Percentiles rank a stretch among this genome's conserved stretches.
These are phyloP conservation scores for Homarus americanus DNA, from an alignment of 1,140 invertebrate species.

Conservation along the genomic window DNA sequence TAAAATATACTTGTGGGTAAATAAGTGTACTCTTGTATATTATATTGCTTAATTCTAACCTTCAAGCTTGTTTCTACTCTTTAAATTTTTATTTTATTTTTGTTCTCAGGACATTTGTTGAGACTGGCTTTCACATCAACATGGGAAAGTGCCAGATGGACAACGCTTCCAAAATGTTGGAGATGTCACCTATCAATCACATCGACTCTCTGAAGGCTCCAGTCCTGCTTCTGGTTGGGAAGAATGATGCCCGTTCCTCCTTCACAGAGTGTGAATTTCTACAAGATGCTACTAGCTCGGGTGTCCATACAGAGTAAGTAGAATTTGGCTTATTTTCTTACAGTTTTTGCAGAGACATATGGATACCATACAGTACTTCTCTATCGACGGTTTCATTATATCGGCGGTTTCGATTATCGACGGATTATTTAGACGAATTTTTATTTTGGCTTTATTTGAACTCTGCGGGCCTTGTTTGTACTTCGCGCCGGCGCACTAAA, in stretches of 20 bases:
- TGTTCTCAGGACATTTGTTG: slow-evolving; percentile 44
- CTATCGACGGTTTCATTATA: too few species aligned
- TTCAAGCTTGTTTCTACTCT: too few species aligned
- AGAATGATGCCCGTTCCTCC: slow-evolving; percentile 34
- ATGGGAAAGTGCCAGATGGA: slow-evolving; percentile 13
- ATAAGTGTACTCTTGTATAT: too few species aligned
- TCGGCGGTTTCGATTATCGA: too few species aligned
- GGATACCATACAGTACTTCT: too few species aligned
- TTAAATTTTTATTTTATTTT: too few species aligned
- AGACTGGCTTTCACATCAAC: slow-evolving; percentile 1
- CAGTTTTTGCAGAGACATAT: background rate
- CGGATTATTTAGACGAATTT: too few species aligned
- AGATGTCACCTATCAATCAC: slow-evolving; percentile 23
- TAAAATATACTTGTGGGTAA: too few species aligned
- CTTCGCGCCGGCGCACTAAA: too few species aligned
- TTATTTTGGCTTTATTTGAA: too few species aligned
- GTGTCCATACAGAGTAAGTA: slow-evolving; percentile 52
- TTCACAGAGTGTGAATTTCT: background rate
- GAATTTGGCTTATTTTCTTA: background rate
- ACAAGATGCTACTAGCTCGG: slow-evolving; percentile 49
- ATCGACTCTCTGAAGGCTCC: slow-evolving; percentile 41
- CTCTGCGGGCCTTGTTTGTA: too few species aligned
- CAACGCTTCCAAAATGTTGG: slow-evolving; percentile 1
- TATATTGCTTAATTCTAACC: too few species aligned
- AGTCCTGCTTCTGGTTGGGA: slow-evolving; percentile 33